Percentiles rank a stretch among this genome's conserved stretches.
phyloP scores from a whole-genome alignment of 2,113 vertebrate genomes.

The Reinhardtius hippoglossoides region DNA sequence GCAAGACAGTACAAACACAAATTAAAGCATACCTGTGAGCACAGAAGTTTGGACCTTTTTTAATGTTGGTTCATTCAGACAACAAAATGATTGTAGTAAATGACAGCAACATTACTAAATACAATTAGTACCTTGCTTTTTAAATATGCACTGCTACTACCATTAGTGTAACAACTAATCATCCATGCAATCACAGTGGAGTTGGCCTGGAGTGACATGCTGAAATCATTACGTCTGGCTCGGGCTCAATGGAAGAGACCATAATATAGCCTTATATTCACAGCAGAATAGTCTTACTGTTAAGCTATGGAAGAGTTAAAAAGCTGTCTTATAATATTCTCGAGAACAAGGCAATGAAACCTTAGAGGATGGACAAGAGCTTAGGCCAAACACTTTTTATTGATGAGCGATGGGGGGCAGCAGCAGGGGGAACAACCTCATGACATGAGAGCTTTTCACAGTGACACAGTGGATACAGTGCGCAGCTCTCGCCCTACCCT shows the following conservation, averaged over 20 bases:
- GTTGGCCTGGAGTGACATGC: constrained; percentile 63
- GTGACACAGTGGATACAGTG: too few relatives aligned
- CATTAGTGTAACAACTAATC: constrained; percentile 77
- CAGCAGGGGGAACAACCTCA: constrained; percentile 9
- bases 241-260: constrained; percentile 53
- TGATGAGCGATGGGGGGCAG: constrained; percentile 10
- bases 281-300: constrained; percentile 27
- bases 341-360: constrained; percentile 51
- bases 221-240: constrained; percentile 74
- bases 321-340: constrained; percentile 39
- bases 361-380: constrained; percentile 30
- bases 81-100: constrained; percentile 40
- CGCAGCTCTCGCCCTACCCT: not conserved
- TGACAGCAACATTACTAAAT: constrained; percentile 53
- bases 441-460: constrained; percentile 15
- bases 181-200: constrained; percentile 68
- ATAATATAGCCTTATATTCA: constrained; percentile 50
- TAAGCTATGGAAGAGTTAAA: constrained; percentile 40
- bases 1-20: not conserved
- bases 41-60: constrained; percentile 7
- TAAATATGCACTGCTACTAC: constrained; percentile 68
- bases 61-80: not conserved
- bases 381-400: constrained; percentile 38
- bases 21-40: constrained; percentile 12
- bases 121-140: constrained; percentile 52